Evolutionary conservation across 2,797 vertebrate species (phyloP), one percentile per base, ranked within the genome.

Genomic region (Hapalemur alaotrensis): DNA sequence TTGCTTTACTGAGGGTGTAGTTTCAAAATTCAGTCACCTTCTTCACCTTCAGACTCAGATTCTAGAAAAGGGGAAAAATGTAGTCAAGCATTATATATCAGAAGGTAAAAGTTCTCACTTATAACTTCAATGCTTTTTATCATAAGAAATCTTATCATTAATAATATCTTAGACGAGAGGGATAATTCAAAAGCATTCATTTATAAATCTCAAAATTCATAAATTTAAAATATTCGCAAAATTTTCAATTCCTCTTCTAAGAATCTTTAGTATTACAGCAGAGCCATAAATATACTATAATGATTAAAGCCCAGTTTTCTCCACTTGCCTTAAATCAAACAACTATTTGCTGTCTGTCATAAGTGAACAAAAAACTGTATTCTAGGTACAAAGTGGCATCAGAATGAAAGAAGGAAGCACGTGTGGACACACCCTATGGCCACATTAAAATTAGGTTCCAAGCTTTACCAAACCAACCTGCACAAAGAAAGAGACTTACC

Each of bases 1-100:
- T 99, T 99, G 99, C 98, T 99, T 98, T 98, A 98, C 98, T 98
- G 98, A 98, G 98, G 98, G 98, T 95, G 97, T 97, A 98, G 98
- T 97, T 97, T 97, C 97, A 98, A 98, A 96, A 98, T 97, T 99
- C 98, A 99, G 99, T 99, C 99, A 25, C 99, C 99, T 96, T 99
- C 99, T 98, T 99, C 99, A 91, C 99, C 99, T 59, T 99, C 99
- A 9, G 99, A 99, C 87, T 99, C 99, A 0, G 99, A 99, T 98
- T 99, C 99, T 99, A 98, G n/a, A 96, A 98, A 98, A 79, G 94
- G 91, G 95, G 50, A 96, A 93, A 70, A 89, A 97, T 38, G 52
- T 2, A 96, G 92, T 90, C 54, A 97, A 87, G 28, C 14, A 82
- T 73, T 67, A 84, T 76, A 28, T 63, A 91, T 54, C 38, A 95